A percentile compares a stretch with the other conserved stretches of the same genome.
Evolutionary conservation across 2,888 invertebrate genomes (phyloP).

Genomic region (Volucella inanis): DNA sequence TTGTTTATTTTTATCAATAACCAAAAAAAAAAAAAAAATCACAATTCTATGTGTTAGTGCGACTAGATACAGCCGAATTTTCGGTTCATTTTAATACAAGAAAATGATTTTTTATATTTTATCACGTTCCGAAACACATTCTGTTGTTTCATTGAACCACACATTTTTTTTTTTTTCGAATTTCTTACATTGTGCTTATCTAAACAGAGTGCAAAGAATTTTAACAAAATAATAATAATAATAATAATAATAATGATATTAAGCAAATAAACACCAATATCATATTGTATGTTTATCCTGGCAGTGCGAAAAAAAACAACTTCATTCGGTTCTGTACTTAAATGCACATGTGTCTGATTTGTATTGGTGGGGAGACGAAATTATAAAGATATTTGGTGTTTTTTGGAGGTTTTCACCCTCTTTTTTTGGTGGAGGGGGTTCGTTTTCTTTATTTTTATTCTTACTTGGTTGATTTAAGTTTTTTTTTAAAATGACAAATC

Average conservation of each 20-base stretch:
- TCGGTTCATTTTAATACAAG: not conserved
- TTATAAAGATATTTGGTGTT: slow-evolving; percentile 8
- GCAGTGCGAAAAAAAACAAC: slow-evolving; percentile 13
- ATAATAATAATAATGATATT: too few species aligned
- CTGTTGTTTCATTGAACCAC: slow-evolving; percentile 56
- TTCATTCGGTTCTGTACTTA: slow-evolving; percentile 2
- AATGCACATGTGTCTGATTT: slow-evolving; percentile 35
- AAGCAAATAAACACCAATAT: slow-evolving; percentile 23
- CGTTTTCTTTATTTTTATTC: not conserved
- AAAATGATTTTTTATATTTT: slow-evolving; percentile 46
- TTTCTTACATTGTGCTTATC: slow-evolving; percentile 44
- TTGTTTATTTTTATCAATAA: slow-evolving; percentile 36
- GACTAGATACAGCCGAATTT: slow-evolving; percentile 38
- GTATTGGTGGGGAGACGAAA: slow-evolving; percentile 23
- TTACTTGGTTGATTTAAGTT: slow-evolving; percentile 35
- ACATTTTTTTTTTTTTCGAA: slow-evolving; percentile 20
- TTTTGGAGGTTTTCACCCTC: slow-evolving; percentile 15
- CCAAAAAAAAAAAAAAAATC: not conserved
- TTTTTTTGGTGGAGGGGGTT: not conserved
- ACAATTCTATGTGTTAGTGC: slow-evolving; percentile 37
- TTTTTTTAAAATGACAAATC: slow-evolving; percentile 57
- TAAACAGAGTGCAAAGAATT: slow-evolving; percentile 45
- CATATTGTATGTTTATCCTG: slow-evolving; percentile 9
- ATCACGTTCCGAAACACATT: slow-evolving; percentile 37
- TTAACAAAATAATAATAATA: too few species aligned